Evolutionary conservation across 1,140 invertebrate species (phyloP).

Genomic region (Drosophila bifasciata): DNA sequence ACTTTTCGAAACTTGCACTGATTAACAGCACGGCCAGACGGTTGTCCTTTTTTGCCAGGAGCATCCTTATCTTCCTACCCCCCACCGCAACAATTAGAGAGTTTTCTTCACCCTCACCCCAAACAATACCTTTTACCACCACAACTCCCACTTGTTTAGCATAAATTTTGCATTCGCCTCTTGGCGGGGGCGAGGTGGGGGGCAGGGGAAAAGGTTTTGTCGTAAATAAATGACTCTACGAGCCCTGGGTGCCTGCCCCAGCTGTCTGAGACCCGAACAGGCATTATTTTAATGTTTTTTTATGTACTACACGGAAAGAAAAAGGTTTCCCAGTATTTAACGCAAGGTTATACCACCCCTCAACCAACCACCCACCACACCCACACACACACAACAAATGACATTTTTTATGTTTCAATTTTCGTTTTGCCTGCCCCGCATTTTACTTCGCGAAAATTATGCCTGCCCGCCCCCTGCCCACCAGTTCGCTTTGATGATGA

Average conservation of each 20-base stretch:
- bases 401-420: slow-evolving; percentile 71
- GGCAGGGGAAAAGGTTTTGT: slow-evolving; percentile 24
- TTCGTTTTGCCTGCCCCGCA: slow-evolving; percentile 29
- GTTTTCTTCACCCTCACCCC: slow-evolving; percentile 13
- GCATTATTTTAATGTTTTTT: slow-evolving; percentile 81
- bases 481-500: slow-evolving; percentile 33
- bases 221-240: slow-evolving; percentile 74
- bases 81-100: slow-evolving; percentile 31
- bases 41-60: slow-evolving; percentile 40
- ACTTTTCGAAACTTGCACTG: slow-evolving; percentile 66
- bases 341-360: slow-evolving; percentile 17
- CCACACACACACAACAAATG: slow-evolving; percentile 33
- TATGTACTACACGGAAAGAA: slow-evolving; percentile 47
- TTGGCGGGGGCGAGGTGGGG: not conserved
- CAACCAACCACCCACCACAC: too few relatives aligned
- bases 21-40: slow-evolving; percentile 54
- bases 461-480: slow-evolving; percentile 11
- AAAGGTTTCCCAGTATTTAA: slow-evolving; percentile 55
- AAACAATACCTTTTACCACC: not conserved
- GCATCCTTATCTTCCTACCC: too few relatives aligned
- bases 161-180: slow-evolving; percentile 39
- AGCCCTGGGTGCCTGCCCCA: slow-evolving; percentile 57
- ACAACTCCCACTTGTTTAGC: slow-evolving; percentile 36
- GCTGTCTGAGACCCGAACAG: slow-evolving; percentile 57
- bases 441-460: slow-evolving; percentile 49